Evolutionary conservation across 2,888 invertebrate species (phyloP).

Genomic region (Trachelus stipa): DNA sequence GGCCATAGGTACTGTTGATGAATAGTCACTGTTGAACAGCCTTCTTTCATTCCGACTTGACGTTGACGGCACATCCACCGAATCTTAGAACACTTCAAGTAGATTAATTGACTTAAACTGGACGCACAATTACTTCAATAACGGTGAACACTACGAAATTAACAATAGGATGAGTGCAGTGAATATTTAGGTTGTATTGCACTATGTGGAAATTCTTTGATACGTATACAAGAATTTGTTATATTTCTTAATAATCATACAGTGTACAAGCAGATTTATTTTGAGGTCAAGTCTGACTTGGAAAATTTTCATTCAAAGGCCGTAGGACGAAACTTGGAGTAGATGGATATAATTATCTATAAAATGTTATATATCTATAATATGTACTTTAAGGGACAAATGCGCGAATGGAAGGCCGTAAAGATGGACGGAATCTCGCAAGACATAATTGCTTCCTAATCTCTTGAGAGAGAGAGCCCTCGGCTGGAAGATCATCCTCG

Average conservation of each 20-base stretch:
- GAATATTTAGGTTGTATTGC: not conserved
- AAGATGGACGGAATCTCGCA: constrained; percentile 14
- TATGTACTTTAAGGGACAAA: not conserved
- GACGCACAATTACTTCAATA: not conserved
- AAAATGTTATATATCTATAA: not conserved
- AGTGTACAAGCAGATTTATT: not conserved
- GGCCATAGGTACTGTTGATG: not conserved
- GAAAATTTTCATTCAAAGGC: not conserved
- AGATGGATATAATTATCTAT: not conserved
- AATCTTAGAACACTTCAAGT: not conserved
- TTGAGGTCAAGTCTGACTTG: not conserved
- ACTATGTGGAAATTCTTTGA: not conserved
- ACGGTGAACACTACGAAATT: not conserved
- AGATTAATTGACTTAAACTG: not conserved
- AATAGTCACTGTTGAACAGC: not conserved
- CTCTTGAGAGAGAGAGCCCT: constrained; percentile 21
- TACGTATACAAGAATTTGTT: not conserved
- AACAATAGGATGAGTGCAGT: not conserved
- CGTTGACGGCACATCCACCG: not conserved
- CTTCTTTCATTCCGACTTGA: not conserved
- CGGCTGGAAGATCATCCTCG: constrained; percentile 23
- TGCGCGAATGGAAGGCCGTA: constrained; percentile 10
- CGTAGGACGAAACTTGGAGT: not conserved
- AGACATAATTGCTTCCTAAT: constrained; percentile 26
- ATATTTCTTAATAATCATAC: not conserved